Evolutionary conservation across 2,113 vertebrate genomes (phyloP), one percentile per base, ranked within the genome.

Genomic region (Hippocampus mohnikei): DNA sequence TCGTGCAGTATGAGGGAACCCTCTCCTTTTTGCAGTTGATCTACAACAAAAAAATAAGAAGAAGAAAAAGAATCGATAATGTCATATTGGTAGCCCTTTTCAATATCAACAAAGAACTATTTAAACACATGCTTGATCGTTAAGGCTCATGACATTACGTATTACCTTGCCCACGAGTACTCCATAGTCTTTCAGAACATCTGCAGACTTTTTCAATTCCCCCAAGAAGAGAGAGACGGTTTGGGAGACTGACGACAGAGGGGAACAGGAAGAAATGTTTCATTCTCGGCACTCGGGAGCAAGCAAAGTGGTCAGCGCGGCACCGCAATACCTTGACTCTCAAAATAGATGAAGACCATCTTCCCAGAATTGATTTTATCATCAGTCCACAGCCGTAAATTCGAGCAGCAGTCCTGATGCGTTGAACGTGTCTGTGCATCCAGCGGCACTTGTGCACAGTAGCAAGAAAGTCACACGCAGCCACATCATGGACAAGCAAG

Each of bases 111-210:
- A 50, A 16, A 5, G 4, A 48, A 41, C 27, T 27, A 25, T 27
- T 27, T 58, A 2, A 11, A 58, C 25, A 2, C 50, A 52, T 52
- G 7, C 27, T 29, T 27, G 0, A 12, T 27, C 1, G 27, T 29
- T 60, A 41, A 63, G 20, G 1, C 21, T 6, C 58, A 33, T 33
- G 27, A 33, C 2, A 42, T 21, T 13, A 8, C 42, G 62, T 15
- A 27, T 81, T 88, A 98, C 97, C 94, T 94, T 98, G 63, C 93
- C 93, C 74, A 96, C 95, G 0, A 92, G 90, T 73, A 99, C 89
- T 0, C 95, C 96, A 50, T 96, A 98, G 68, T 96, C 95, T 77
- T 93, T 90, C n/a, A 99, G 91, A 4, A 82, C 91, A 48, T 91
- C 91, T 0, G 87, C 91, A 0, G 96, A 95, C 78, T 91, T 90